Evolutionary conservation across 2,888 invertebrate genomes (phyloP), one percentile per base, ranked within the genome.

Genomic region (Lepidocyrtoides sp.): DNA sequence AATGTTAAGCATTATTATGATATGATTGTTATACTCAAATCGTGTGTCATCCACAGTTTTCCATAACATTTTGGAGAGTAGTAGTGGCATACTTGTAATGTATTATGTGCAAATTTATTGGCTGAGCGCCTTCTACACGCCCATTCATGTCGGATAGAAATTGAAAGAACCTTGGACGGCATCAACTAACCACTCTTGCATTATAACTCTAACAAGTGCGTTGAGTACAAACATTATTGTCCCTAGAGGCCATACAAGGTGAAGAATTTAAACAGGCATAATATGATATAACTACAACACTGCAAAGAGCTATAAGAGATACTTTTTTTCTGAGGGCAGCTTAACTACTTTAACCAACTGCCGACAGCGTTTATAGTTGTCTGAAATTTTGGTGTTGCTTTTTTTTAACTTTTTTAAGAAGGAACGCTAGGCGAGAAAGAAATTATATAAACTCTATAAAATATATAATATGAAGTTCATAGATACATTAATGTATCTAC

Each of bases 71-170:
- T 32, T 54, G 17, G 44, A 51, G 41, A 54, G 29, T n/a, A 41
- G 12, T 51, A 57, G 20, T 26, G 29, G 0, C 23, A 86, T 75
- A 36, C 29, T 85, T 48, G 20, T 44, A 44, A 20, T n/a, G 60
- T 41, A 86, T 60, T 60, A 86, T 77, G 75, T 60, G 86, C 75
- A 86, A 86, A 86, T 86, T 86, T 86, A 86, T 86, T 86, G 75
- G 75, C 44, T 86, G 86, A 75, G 60, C 77, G 60, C 29, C 86
- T 86, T 32, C 44, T 60, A 60, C 36, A 86, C 86, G 86, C 75
- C 86, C 86, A 86, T 72, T 54, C 29, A 41, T 63, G 57, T 77
- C 69, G 41, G 60, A 44, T 17, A 26, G 36, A 84, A 32, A 60
- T 86, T 44, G 75, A 57, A 60, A 60, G 36, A 54, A 29, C 44